Evolutionary conservation across 2,113 vertebrate genomes (phyloP), one percentile per base, ranked within the genome.

Genomic region (Collichthys lucidus): DNA sequence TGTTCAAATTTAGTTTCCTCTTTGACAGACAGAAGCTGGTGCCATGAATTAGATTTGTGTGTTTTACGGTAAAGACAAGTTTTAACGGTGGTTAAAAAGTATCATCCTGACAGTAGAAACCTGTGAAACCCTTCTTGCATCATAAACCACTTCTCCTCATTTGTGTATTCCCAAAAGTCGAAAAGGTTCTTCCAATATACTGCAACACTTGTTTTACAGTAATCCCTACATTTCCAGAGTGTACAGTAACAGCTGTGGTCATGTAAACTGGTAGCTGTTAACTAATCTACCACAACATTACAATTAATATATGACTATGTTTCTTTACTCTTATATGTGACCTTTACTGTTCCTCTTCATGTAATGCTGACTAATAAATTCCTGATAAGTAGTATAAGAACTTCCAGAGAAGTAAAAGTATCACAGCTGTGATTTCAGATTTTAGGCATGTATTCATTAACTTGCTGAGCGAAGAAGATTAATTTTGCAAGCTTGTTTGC

Each of bases 111-210:
- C 35, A 35, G 35, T 35, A 35, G 35, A 35, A 31, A 31, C 31
- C 31, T 31, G 31, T 44, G 10, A 44, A 46, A 46, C 7, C 31
- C 5, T 15, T 49, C n/a, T 83, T 80, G 62, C 71, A 26, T 68
- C 56, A 82, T 17, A 11, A 24, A 79, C 56, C 44, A 67, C 60
- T 81, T 84, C 73, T 53, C 68, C 1, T 64, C 0, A 5, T 11
- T 3, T 3, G 20, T 11, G 7, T 29, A 29, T 22, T 42, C 11
- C n/a, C 29, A 19, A 67, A 10, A 10, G 29, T 40, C 4, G 2
- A 40, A 40, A 40, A 8, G 7, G 11, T 9, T 29, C 35, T 64
- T 66, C 29, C 60, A 76, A 19, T 31, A 49, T 73, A 40, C 57
- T 0, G 2, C 56, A 82, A 73, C 26, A 74, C 11, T 49, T 40